Conservation (phyloP, 2,888 invertebrate genomes). For the Dyspetes luteomarginatus region DNA sequence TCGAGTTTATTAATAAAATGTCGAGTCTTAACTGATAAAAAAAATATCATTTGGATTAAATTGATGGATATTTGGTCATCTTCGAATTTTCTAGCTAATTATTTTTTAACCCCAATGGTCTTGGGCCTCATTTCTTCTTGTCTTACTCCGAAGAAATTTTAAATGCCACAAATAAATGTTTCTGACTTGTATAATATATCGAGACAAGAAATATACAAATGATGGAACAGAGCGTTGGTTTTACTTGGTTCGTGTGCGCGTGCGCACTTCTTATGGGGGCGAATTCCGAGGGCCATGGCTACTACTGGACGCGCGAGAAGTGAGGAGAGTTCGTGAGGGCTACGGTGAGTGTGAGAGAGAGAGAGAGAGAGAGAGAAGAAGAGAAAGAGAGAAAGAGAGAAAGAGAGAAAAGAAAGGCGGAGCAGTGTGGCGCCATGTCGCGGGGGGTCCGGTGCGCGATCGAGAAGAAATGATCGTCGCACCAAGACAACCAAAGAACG, state of each 20-base stretch:
- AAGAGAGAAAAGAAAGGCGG: constrained; percentile 74
- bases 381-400: constrained; percentile 37
- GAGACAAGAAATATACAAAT: no score
- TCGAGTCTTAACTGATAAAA: no score
- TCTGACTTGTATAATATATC: no score
- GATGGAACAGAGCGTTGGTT: no score
- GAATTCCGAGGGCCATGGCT: constrained; percentile 52
- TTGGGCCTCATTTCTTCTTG: no score
- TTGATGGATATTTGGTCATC: no score
- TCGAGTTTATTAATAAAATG: no score
- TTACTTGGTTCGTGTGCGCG: constrained; percentile 23
- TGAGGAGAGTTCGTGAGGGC: constrained; percentile 52
- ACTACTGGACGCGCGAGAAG: constrained; percentile 36
- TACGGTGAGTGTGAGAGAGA: constrained; percentile 41
- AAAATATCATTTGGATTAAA: no score
- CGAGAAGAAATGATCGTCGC: constrained; percentile 63
- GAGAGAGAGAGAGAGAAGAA: constrained; percentile 5
- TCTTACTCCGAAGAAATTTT: no score
- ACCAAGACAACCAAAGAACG: constrained; percentile 64
- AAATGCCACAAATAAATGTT: no score
- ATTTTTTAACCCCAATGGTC: no score
- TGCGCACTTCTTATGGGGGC: constrained; percentile 18
- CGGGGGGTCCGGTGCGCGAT: constrained; percentile 80
- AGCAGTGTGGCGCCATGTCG: constrained; percentile 83
- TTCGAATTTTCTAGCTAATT: no score